Evolutionary conservation across 2,113 vertebrate genomes (phyloP).

Genomic region (Spermophilus dauricus): DNA sequence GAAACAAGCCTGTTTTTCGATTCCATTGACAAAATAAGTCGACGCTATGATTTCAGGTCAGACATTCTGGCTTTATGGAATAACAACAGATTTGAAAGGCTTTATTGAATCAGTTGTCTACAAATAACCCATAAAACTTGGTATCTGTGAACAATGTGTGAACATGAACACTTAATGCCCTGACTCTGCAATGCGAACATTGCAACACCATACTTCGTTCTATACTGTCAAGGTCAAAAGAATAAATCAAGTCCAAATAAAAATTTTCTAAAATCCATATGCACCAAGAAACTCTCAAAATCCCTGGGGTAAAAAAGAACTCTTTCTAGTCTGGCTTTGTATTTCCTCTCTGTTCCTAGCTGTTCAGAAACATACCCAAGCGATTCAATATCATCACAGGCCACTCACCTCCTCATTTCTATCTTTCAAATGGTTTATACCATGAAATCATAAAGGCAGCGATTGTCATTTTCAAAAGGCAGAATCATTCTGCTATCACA

Average conservation of each 20-base stretch:
- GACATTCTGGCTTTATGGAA: constrained; percentile 47
- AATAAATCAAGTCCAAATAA: constrained; percentile 65
- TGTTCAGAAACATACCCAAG: constrained; percentile 75
- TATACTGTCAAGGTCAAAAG: constrained; percentile 75
- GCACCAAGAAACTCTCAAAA: constrained; percentile 74
- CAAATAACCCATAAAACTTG: constrained; percentile 49
- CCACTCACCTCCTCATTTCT: constrained; percentile 44
- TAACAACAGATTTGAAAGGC: constrained; percentile 53
- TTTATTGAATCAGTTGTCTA: neutral
- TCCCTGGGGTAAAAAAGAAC: constrained; percentile 58
- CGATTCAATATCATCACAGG: constrained; percentile 63
- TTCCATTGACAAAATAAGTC: constrained; percentile 43
- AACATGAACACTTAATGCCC: neutral
- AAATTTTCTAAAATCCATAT: constrained; percentile 68
- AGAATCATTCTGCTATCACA: constrained; percentile 67
- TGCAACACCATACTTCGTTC: neutral
- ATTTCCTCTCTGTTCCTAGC: constrained; percentile 65
- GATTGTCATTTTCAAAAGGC: constrained; percentile 76
- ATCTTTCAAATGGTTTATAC: constrained; percentile 75
- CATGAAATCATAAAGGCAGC: constrained; percentile 75
- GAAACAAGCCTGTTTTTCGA: neutral
- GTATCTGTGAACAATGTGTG: neutral
- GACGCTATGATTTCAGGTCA: constrained; percentile 40
- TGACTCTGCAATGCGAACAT: neutral
- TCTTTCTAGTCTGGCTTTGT: constrained; percentile 77